These are phyloP conservation scores for Frankliniella fusca DNA, from an alignment of 2,888 invertebrate species.

Conservation along the genomic window DNA sequence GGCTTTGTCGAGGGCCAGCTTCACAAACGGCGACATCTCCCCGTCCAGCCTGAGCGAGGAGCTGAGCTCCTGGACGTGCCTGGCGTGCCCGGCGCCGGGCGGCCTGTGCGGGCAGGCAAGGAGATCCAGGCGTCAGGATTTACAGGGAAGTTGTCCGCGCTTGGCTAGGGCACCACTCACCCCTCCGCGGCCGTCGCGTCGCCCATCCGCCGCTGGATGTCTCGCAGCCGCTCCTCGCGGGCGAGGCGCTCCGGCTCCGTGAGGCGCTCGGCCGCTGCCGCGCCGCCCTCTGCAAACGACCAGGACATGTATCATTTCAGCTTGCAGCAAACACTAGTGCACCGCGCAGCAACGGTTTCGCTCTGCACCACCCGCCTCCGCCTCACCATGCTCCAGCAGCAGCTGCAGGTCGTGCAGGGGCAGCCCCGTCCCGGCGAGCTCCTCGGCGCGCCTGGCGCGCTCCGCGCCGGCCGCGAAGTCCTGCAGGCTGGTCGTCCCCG, in stretches of 20 bases:
- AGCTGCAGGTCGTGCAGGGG: slow-evolving; percentile 6
- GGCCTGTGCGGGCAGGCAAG: not conserved
- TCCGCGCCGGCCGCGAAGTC: slow-evolving; percentile 6
- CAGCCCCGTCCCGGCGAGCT: not conserved
- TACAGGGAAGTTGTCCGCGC: too few species aligned
- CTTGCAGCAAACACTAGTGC: too few species aligned
- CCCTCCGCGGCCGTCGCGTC: not conserved
- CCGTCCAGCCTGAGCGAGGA: not conserved
- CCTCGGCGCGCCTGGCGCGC: not conserved
- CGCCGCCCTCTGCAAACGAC: not conserved
- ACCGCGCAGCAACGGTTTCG: too few species aligned
- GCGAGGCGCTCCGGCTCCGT: not conserved
- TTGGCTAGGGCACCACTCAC: not conserved
- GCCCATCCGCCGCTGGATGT: not conserved
- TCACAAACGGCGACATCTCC: not conserved
- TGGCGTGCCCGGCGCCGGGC: too few species aligned
- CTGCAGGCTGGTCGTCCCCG: not conserved
- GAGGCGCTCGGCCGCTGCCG: not conserved
- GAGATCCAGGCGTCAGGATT: too few species aligned
- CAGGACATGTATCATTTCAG: too few species aligned
- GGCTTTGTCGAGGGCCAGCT: not conserved
- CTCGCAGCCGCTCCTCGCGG: not conserved
- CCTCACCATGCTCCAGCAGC: not conserved
- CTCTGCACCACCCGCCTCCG: not conserved
- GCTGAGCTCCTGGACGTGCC: slow-evolving; percentile 2